Percentiles rank a stretch among this genome's conserved stretches.
These are phyloP conservation scores for Odontocolon sp. DNA, from an alignment of 2,888 invertebrate species.

Conservation along the genomic window DNA sequence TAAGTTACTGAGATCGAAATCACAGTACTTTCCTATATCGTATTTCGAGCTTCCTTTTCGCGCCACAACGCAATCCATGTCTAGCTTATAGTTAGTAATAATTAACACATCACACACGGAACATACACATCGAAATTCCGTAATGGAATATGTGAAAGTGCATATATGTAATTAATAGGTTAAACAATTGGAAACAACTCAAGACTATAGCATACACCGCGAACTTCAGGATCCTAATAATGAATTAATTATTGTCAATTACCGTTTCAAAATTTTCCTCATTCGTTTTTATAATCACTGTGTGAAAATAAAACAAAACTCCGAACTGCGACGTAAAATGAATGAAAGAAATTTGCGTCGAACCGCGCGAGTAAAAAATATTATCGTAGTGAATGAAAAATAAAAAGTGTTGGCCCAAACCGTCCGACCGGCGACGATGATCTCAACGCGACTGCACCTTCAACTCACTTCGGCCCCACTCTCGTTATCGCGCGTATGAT, in stretches of 20 bases:
- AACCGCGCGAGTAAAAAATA: too few relatives aligned
- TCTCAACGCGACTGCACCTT: conserved; percentile 34
- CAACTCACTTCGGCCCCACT: background rate
- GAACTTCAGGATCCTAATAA: too few relatives aligned
- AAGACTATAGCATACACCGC: too few relatives aligned
- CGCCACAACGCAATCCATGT: conserved; percentile 14
- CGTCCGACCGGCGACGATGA: conserved; percentile 3
- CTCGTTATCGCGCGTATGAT: conserved; percentile 35
- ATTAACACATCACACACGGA: conserved; percentile 25
- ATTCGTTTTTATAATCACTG: too few relatives aligned
- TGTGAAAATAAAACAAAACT: background rate
- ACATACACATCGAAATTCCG: too few relatives aligned
- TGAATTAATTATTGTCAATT: conserved; percentile 7
- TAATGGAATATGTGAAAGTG: too few relatives aligned
- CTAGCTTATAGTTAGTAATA: conserved; percentile 25
- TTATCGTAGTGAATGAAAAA: background rate
- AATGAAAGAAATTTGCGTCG: too few relatives aligned
- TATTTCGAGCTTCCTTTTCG: too few relatives aligned
- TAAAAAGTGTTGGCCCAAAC: background rate
- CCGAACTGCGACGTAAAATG: too few relatives aligned
- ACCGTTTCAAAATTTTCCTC: background rate
- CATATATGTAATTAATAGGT: too few relatives aligned
- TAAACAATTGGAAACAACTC: too few relatives aligned
- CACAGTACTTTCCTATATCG: conserved; percentile 12
- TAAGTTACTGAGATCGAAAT: too few relatives aligned